phyloP scores from a whole-genome alignment of 2,797 vertebrate genomes.

The Amphiprion clarkii region DNA sequence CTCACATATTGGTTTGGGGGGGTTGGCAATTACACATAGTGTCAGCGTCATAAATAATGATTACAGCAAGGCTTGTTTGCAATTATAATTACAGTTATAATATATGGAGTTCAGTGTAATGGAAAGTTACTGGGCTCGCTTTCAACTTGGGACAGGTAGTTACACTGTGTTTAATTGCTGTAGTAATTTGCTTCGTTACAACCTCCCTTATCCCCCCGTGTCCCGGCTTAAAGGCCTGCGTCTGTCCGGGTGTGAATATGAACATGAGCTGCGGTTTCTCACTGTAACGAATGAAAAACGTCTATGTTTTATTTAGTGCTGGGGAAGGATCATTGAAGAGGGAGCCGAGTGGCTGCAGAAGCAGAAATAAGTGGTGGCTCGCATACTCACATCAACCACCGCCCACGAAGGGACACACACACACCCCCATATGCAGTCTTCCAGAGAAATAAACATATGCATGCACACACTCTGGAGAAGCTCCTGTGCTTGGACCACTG shows the following conservation, averaged over 20 bases:
- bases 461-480: constrained; percentile 25
- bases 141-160: constrained; percentile 73
- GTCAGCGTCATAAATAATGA: constrained; percentile 78
- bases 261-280: constrained; percentile 58
- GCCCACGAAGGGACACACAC: constrained; percentile 14
- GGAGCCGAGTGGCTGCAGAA: constrained; percentile 64
- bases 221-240: constrained; percentile 48
- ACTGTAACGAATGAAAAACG: constrained; percentile 64
- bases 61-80: constrained; percentile 77
- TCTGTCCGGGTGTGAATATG: constrained; percentile 60
- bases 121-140: constrained; percentile 71
- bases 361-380: constrained; percentile 62
- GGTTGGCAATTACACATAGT: constrained; percentile 66
- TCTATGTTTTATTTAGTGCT: constrained; percentile 81
- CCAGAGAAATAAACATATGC: constrained; percentile 23
- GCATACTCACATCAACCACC: constrained; percentile 21
- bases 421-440: constrained; percentile 10
- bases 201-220: constrained; percentile 37
- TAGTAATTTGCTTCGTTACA: constrained; percentile 63
- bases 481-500: constrained; percentile 33
- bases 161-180: constrained; percentile 81
- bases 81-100: constrained; percentile 82
- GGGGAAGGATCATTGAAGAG: constrained; percentile 69
- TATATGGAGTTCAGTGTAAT: constrained; percentile 73
- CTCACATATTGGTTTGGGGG: constrained; percentile 61